Base-by-base conservation (phyloP, 2,113 vertebrate genomes). In the Platycercus adscitus region DNA sequence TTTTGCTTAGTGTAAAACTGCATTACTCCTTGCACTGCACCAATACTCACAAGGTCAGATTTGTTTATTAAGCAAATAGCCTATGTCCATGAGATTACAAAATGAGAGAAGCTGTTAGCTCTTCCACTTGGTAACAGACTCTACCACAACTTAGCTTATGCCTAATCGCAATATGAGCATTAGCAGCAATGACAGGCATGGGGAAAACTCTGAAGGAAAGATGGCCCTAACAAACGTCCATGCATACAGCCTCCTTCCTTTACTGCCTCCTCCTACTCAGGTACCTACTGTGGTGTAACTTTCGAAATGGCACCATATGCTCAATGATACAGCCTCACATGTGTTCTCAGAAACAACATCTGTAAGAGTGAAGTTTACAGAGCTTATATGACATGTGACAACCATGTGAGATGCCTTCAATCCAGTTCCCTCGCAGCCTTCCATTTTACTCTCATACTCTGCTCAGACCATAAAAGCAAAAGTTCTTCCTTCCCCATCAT, bases 311-410 rank as follows among this genome's bases (percentile, higher is more conserved):
- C 73, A 90, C 90, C 90, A 73, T 90, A 86, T 90, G 92, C 53
- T 91, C 69, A 61, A 78, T 56, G 52, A 39, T 43, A 60, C 23
- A 86, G 86, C 83, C 39, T 81, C 73, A 71, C 14, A 33, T 71
- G 19, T 91, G 88, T 82, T 86, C 86, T 96, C 68, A 88, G 86
- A 89, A 93, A 88, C 28, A 73, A 88, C 95, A 96, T 86, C 81
- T 93, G 94, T 78, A 93, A 96, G 47, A 75, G 21, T 60, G 60
- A 93, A 50, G 60, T 78, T 78, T 88, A 44, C 44, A 64, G 80
- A 86, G 23, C 60, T 78, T 78, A 7, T 44, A 33, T 43, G 33
- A 11, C 73, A 35, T 66, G 46, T 60, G 68, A 75, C 72, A 93
- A 50, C 39, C 24, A 13, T 60, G 35, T 84, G 56, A 71, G 35